Evolutionary conservation across 1,140 invertebrate species (phyloP), one percentile per base, ranked within the genome.

Genomic region (Bombus haemorrhoidalis): DNA sequence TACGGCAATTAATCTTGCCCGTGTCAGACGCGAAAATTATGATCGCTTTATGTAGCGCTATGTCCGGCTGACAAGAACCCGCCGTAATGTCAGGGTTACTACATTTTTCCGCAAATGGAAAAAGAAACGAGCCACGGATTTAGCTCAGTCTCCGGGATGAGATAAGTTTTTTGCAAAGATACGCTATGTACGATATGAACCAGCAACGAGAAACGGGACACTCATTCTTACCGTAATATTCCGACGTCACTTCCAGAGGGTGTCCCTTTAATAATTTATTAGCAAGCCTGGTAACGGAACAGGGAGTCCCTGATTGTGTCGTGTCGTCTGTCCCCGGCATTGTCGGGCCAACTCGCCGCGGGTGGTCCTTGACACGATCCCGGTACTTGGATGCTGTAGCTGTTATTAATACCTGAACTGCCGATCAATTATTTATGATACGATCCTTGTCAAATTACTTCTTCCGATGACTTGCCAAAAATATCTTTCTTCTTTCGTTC

Each of bases 181-280:
- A 57, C 75, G 3, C 75, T 53, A 79, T 57, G 76, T 73, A 41
- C 53, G 32, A 43, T 78, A 66, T 18, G 25, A 34, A 47, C n/a
- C 34, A 62, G 10, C 79, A 22, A 41, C 62, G 72, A 86, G 83
- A 62, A 88, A 41, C 89, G 75, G 78, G 77, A 77, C 83, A 88
- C 80, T 81, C 88, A 89, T 93, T 92, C 91, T 86, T 91, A 89
- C 89, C 88, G 91, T 91, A 92, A 92, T 93, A 93, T 83, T 72
- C 76, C 80, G 66, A 74, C 93, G 94, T 95, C 95, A 95, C 93
- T 93, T 90, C 89, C 95, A 95, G 94, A 91, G 92, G 92, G 91
- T 93, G 93, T 92, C 89, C 85, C 93, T 95, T 95, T 95, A 95
- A 95, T 95, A 95, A 95, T 95, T 95, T 95, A 95, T 95, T 95